phyloP scores from a whole-genome alignment of 2,888 invertebrate species.

The Hypomecis atomaria region DNA sequence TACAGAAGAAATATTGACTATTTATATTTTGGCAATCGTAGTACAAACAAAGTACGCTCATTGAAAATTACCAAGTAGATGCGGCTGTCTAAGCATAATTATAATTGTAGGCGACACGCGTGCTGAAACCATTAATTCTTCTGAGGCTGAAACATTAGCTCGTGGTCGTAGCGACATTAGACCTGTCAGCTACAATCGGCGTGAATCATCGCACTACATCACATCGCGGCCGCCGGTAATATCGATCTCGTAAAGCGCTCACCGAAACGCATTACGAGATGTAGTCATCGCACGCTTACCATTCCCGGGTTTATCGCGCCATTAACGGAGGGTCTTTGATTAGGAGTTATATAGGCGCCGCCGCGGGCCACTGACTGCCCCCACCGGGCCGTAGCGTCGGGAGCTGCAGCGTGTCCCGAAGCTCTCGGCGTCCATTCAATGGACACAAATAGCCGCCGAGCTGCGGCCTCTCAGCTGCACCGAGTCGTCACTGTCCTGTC shows the following conservation, averaged over 20 bases:
- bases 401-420: neutral
- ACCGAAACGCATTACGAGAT: neutral
- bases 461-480: neutral
- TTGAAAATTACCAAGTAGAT: too few relatives aligned
- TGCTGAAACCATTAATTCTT: too few relatives aligned
- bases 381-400: neutral
- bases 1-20: too few relatives aligned
- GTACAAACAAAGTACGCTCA: too few relatives aligned
- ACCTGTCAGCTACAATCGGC: neutral
- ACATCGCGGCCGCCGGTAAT: neutral
- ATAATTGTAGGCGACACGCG: too few relatives aligned
- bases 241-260: constrained; percentile 12
- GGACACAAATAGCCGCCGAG: neutral
- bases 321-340: constrained; percentile 5
- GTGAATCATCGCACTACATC: constrained; percentile 7
- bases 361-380: constrained; percentile 4
- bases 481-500: neutral
- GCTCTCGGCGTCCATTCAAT: neutral
- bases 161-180: too few relatives aligned
- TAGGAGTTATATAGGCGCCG: constrained; percentile 5
- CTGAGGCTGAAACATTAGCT: too few relatives aligned
- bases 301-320: constrained; percentile 3
- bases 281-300: constrained; percentile 8
- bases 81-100: too few relatives aligned
- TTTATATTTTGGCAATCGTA: too few relatives aligned